phyloP scores from a whole-genome alignment of 2,888 invertebrate species.

The Eucriotettix oculatus region DNA sequence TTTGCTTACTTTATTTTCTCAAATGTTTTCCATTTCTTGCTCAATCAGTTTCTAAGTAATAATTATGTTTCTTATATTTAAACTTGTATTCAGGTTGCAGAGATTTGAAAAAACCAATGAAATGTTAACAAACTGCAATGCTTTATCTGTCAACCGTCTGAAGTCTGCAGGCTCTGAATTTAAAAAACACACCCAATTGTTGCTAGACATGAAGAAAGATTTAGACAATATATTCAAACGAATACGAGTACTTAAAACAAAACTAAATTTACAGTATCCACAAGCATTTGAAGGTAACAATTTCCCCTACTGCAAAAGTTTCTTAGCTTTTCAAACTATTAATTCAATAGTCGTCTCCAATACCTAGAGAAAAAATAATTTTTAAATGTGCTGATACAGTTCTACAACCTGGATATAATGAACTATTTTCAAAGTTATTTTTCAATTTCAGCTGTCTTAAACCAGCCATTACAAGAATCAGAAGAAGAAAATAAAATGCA shows the following conservation, averaged over 20 bases:
- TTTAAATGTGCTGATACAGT: no score
- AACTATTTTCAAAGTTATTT: no score
- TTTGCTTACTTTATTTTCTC: not conserved
- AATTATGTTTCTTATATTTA: not conserved
- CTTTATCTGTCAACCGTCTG: slow-evolving; percentile 73
- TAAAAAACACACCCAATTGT: slow-evolving; percentile 70
- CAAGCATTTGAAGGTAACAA: slow-evolving; percentile 19
- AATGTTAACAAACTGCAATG: slow-evolving; percentile 94
- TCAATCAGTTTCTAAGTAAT: not conserved
- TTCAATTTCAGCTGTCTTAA: no score
- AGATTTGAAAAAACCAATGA: slow-evolving; percentile 98
- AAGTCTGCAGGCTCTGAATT: slow-evolving; percentile 78
- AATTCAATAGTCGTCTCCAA: no score
- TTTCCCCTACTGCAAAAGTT: no score
- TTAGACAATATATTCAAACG: slow-evolving; percentile 87
- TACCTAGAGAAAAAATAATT: no score
- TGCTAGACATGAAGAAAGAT: slow-evolving; percentile 87
- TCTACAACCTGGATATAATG: no score
- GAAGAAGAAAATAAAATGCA: no score
- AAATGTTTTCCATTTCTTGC: no score
- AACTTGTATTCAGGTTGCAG: slow-evolving; percentile 51
- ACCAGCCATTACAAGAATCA: no score
- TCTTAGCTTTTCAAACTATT: no score
- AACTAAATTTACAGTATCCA: slow-evolving; percentile 35
- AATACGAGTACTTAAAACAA: slow-evolving; percentile 67